A percentile compares a stretch with the other conserved stretches of the same genome.
Evolutionary conservation across 2,113 vertebrate genomes (phyloP).

Genomic region (Rhinolophus sinicus): DNA sequence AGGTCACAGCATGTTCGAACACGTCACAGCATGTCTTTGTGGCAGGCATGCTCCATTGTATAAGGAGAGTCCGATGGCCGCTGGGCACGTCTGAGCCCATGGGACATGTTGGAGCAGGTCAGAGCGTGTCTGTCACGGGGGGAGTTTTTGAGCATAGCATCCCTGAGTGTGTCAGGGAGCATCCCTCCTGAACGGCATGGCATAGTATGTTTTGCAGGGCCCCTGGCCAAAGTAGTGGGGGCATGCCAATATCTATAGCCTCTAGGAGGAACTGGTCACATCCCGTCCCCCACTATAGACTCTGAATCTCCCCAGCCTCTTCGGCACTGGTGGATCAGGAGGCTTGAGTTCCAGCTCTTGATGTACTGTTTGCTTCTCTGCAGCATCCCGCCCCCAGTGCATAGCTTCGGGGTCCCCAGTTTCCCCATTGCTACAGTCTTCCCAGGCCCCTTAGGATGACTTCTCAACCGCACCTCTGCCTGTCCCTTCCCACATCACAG

Average conservation of each 20-base stretch:
- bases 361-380: not conserved
- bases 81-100: not conserved
- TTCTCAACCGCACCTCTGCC: not conserved
- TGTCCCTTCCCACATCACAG: not conserved
- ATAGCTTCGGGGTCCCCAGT: not conserved
- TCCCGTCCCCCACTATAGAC: not conserved
- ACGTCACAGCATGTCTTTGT: not conserved
- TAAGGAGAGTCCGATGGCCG: not conserved
- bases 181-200: not conserved
- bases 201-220: not conserved
- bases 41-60: not conserved
- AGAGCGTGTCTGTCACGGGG: accelerated
- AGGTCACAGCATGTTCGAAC: not conserved
- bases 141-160: not conserved
- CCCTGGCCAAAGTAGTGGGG: not conserved
- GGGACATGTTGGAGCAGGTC: not conserved
- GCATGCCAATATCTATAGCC: not conserved
- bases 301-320: not conserved
- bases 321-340: not conserved
- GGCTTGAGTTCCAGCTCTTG: not conserved
- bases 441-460: not conserved
- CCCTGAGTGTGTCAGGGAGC: not conserved
- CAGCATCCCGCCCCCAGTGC: not conserved
- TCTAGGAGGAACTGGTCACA: not conserved
- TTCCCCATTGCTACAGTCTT: not conserved